Evolutionary conservation across 2,113 vertebrate genomes (phyloP).

Genomic region (Salminus brasiliensis): DNA sequence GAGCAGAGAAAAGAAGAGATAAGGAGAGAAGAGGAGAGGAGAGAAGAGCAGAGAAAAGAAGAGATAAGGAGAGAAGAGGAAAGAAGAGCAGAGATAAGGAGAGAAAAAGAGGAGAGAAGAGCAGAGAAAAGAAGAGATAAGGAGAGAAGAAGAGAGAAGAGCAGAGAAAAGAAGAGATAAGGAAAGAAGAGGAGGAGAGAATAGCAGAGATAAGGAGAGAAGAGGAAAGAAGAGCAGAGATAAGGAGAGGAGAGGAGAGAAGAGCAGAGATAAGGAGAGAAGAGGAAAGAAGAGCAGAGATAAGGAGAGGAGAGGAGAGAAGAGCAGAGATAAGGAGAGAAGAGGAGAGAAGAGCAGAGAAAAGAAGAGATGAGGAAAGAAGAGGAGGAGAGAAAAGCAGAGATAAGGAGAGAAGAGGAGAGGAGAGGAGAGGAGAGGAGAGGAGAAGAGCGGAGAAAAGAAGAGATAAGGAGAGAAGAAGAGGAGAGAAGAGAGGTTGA

Average conservation of each 20-base stretch:
- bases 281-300: neutral
- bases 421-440: too few species aligned
- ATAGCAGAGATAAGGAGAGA: neutral
- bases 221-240: neutral
- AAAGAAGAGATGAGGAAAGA: conserved; percentile 60
- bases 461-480: conserved; percentile 68
- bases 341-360: conserved; percentile 69
- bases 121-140: too few species aligned
- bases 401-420: too few species aligned
- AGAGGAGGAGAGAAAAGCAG: conserved; percentile 68
- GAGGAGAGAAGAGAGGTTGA: conserved; percentile 72
- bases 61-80: too few species aligned
- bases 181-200: too few species aligned
- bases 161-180: too few species aligned
- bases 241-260: neutral
- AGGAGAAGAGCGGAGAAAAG: conserved; percentile 55
- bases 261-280: neutral
- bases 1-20: too few species aligned
- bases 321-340: conserved; percentile 61
- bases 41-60: too few species aligned
- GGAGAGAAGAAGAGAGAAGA: too few species aligned
- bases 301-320: conserved; percentile 11
- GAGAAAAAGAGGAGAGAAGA: too few species aligned
- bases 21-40: too few species aligned
- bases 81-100: too few species aligned